Conservation (phyloP, 2,113 vertebrate species). For the Chinchilla lanigera region DNA sequence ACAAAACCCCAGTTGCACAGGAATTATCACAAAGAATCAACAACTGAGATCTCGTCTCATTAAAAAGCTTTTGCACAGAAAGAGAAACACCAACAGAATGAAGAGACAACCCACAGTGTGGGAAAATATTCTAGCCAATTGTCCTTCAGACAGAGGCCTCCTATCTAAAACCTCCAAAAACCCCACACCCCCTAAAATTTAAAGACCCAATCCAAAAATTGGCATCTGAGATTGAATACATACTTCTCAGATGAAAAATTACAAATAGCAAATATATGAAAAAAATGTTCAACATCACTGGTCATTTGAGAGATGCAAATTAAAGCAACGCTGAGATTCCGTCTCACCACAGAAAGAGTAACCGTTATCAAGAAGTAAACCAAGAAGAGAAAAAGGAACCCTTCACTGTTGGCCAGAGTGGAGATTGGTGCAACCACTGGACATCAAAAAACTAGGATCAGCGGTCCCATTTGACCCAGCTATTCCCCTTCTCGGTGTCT, state of each 20-base stretch:
- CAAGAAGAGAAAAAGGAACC: not conserved
- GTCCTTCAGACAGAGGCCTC: not conserved
- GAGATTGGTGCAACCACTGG: not conserved
- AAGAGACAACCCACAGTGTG: not conserved
- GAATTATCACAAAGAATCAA: not conserved
- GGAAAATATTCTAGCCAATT: not conserved
- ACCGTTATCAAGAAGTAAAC: not conserved
- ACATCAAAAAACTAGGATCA: not conserved
- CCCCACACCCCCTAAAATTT: not conserved
- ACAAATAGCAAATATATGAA: not conserved
- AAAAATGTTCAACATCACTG: not conserved
- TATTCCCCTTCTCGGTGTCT: not conserved
- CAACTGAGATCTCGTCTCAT: not conserved
- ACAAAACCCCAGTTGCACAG: not conserved
- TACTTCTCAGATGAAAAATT: not conserved
- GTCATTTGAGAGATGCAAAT: not conserved
- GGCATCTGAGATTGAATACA: not conserved
- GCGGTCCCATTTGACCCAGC: not conserved
- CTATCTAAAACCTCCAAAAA: not conserved
- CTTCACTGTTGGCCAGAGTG: not conserved
- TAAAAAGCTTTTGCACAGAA: not conserved
- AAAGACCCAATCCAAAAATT: not conserved
- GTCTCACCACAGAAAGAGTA: not conserved
- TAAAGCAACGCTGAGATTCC: not conserved
- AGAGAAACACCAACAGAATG: not conserved